These are phyloP conservation scores for Aldabrachelys gigantea DNA, from an alignment of 2,113 vertebrate species.

Conservation along the genomic window DNA sequence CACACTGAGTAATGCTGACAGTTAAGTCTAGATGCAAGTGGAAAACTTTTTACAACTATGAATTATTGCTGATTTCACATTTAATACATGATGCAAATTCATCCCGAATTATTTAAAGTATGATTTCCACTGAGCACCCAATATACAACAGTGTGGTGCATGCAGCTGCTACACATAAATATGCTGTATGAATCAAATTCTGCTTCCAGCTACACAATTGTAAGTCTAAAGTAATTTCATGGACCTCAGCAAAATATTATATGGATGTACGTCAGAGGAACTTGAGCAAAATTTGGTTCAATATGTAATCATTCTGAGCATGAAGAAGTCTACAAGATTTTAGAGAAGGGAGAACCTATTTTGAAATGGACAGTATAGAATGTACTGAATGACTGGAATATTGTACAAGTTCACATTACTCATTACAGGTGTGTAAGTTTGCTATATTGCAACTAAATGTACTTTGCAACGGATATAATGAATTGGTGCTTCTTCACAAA, in stretches of 20 bases:
- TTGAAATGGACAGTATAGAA: not conserved
- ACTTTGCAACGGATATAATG: not conserved
- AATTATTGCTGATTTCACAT: slow-evolving; percentile 74
- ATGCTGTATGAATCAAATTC: not conserved
- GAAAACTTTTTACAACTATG: slow-evolving; percentile 63
- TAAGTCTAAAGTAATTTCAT: not conserved
- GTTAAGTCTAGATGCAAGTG: slow-evolving; percentile 42
- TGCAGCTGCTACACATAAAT: slow-evolving; percentile 32
- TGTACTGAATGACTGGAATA: not conserved
- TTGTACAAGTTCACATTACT: not conserved
- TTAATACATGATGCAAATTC: slow-evolving; percentile 48
- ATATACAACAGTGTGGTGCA: not conserved
- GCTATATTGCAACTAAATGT: not conserved
- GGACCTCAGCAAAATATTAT: not conserved
- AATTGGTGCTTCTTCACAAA: not conserved
- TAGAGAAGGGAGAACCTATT: not conserved
- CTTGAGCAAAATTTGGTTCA: not conserved
- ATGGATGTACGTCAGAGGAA: not conserved
- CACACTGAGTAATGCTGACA: slow-evolving; percentile 60
- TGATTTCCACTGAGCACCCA: slow-evolving; percentile 42
- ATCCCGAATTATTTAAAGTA: slow-evolving; percentile 46
- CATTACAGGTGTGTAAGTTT: not conserved
- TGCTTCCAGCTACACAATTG: not conserved
- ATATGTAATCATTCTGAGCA: not conserved
- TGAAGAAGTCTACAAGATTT: not conserved